Conservation (phyloP, 2,888 invertebrate species). For the Byasa hedistus region DNA sequence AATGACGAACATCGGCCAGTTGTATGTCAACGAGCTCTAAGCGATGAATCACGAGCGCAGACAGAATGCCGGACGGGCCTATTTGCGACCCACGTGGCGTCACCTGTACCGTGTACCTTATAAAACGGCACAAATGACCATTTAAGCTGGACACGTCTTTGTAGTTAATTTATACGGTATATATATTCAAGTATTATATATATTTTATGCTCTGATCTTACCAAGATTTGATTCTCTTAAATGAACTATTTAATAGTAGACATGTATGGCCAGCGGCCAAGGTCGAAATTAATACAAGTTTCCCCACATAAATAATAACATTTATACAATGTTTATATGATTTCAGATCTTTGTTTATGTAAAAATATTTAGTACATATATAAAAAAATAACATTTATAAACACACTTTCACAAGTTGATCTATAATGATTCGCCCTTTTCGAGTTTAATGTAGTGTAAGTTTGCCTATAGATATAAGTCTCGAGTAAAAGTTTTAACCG, state of each 20-base stretch:
- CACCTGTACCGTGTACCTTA: slow-evolving; percentile 4
- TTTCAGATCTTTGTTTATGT: not conserved
- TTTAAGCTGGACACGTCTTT: not conserved
- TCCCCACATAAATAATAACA: not conserved
- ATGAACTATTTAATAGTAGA: not conserved
- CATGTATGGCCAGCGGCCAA: not conserved
- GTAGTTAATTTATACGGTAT: not conserved
- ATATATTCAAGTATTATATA: not conserved
- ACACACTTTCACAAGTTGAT: too few species aligned
- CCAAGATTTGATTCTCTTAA: not conserved
- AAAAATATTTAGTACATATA: too few species aligned
- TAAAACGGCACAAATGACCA: not conserved
- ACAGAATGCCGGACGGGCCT: slow-evolving; percentile 9
- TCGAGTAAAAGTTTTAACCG: too few species aligned
- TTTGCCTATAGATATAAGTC: too few species aligned
- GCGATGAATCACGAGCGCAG: slow-evolving; percentile 18
- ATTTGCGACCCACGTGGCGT: slow-evolving; percentile 3
- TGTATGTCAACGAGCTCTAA: slow-evolving; percentile 4
- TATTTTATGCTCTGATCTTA: not conserved
- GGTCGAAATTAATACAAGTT: not conserved
- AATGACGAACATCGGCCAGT: not conserved
- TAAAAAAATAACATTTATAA: too few species aligned
- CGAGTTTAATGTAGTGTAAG: too few species aligned
- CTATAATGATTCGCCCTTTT: too few species aligned
- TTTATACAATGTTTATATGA: not conserved